These are phyloP conservation scores for Lathamus discolor DNA, from an alignment of 2,113 vertebrate genomes.

Conservation along the genomic window DNA sequence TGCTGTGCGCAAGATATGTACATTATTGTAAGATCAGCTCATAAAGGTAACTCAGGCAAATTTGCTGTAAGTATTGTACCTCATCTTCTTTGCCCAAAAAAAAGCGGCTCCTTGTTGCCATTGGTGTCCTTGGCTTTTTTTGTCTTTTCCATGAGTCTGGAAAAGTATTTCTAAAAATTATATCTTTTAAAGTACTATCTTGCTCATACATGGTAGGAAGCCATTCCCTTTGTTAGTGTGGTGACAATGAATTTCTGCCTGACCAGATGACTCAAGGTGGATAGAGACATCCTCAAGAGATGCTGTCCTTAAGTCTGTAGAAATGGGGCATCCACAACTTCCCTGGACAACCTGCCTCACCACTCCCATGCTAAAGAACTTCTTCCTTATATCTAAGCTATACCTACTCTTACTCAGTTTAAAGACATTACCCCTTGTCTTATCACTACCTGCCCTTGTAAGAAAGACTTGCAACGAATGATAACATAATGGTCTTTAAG, in stretches of 20 bases:
- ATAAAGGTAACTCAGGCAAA: not conserved
- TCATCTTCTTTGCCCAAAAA: not conserved
- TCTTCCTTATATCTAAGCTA: not conserved
- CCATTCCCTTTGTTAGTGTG: not conserved
- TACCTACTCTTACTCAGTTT: not conserved
- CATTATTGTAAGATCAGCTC: not conserved
- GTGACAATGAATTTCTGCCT: not conserved
- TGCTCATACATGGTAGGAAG: not conserved
- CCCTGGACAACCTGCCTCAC: not conserved
- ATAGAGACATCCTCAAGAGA: not conserved
- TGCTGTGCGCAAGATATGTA: not conserved
- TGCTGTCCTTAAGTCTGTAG: not conserved
- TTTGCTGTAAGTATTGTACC: not conserved
- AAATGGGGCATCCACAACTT: not conserved
- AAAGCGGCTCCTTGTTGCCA: not conserved
- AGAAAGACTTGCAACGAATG: not conserved
- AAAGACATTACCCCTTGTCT: not conserved
- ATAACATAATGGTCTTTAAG: rapidly evolving
- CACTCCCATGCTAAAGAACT: not conserved
- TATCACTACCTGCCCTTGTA: not conserved
- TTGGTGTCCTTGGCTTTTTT: not conserved
- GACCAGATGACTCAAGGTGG: not conserved
- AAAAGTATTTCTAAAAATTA: not conserved
- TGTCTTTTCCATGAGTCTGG: not conserved
- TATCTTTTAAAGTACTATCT: not conserved